These are phyloP conservation scores for Patella pellucida DNA, from an alignment of 2,888 invertebrate species.

Conservation along the genomic window DNA sequence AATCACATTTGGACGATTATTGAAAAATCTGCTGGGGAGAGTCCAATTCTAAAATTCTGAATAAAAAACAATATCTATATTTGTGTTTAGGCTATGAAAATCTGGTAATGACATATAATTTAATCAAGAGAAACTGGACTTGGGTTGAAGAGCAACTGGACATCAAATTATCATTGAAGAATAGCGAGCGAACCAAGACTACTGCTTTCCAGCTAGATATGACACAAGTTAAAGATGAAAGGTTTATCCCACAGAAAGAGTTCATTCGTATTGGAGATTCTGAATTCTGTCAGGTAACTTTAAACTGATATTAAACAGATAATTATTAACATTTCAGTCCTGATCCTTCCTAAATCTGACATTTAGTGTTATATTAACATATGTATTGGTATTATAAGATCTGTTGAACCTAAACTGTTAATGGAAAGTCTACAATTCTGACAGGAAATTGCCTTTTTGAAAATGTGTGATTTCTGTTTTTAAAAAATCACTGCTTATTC, in stretches of 20 bases:
- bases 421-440: too few species aligned
- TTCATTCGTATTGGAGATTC: conserved; percentile 55
- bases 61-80: not conserved
- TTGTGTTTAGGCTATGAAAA: conserved; percentile 44
- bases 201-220: conserved; percentile 13
- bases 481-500: too few species aligned
- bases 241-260: conserved; percentile 54
- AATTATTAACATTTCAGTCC: too few species aligned
- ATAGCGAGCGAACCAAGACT: conserved; percentile 12
- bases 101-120: conserved; percentile 48
- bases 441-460: too few species aligned
- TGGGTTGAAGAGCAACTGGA: conserved; percentile 65
- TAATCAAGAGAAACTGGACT: conserved; percentile 58
- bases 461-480: too few species aligned
- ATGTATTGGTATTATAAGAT: too few species aligned
- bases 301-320: not conserved
- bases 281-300: conserved; percentile 61
- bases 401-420: too few species aligned
- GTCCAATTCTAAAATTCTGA: too few species aligned
- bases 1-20: too few species aligned
- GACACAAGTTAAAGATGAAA: conserved; percentile 22
- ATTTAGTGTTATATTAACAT: too few species aligned
- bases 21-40: too few species aligned
- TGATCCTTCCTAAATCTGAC: too few species aligned
- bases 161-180: conserved; percentile 47